Conservation (phyloP, 92 coral and sea anemone species). For the Epizoanthus scotinus region DNA sequence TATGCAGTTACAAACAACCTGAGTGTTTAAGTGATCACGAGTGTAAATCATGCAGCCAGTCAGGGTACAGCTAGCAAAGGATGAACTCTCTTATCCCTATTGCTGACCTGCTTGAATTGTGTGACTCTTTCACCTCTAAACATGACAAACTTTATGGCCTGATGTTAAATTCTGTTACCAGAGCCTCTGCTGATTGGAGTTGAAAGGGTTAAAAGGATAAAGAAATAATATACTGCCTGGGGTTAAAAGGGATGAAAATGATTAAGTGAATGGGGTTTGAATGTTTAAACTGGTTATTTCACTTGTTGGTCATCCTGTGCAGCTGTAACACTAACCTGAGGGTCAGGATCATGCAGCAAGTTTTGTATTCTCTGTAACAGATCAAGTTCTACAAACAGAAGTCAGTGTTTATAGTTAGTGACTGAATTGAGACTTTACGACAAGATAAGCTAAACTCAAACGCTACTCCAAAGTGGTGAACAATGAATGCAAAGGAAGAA, state of each 20-base stretch:
- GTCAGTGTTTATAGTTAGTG: no score
- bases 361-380: conserved; percentile 58
- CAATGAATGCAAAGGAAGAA: no score
- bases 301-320: neutral
- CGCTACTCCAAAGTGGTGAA: no score
- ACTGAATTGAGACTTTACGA: no score
- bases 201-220: neutral
- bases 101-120: no score
- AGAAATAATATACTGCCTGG: no score
- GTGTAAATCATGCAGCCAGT: no score
- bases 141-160: neutral
- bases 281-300: neutral
- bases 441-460: no score
- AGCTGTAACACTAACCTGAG: conserved; percentile 55
- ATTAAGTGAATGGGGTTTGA: no score
- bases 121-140: neutral
- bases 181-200: neutral
- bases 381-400: conserved; percentile 52
- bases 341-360: conserved; percentile 63
- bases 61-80: no score
- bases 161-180: neutral
- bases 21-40: neutral
- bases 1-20: conserved; percentile 87
- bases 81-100: no score
- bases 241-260: neutral